Conservation (phyloP, 2,797 vertebrate species). For the Triplophysa bombifrons region DNA sequence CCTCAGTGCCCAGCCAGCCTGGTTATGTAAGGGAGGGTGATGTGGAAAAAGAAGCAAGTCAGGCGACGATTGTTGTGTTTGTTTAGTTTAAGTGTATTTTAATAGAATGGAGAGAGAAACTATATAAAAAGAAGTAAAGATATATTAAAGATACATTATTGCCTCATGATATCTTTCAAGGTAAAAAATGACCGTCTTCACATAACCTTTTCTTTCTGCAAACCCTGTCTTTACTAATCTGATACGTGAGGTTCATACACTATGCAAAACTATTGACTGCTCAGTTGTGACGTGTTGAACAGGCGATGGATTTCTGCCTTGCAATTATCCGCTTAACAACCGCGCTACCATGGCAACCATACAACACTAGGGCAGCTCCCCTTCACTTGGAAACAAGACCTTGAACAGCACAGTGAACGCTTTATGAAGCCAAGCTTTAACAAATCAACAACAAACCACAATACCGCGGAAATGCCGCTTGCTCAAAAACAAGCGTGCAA, state of each 20-base stretch:
- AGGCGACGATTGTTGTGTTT: slow-evolving; percentile 2
- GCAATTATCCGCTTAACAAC: slow-evolving; percentile 21
- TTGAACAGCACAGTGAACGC: slow-evolving; percentile 1
- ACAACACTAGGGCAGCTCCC: slow-evolving; percentile 10
- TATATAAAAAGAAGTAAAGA: no score
- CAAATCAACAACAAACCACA: slow-evolving; percentile 20
- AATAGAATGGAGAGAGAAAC: slow-evolving; percentile 1
- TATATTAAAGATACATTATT: no score
- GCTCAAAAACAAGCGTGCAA: slow-evolving; percentile 17
- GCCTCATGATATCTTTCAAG: no score
- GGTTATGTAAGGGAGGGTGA: slow-evolving; percentile 36
- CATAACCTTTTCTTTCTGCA: background rate
- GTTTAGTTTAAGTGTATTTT: background rate
- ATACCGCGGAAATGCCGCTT: background rate
- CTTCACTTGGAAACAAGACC: slow-evolving; percentile 1
- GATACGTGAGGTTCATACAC: no score
- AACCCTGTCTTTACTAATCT: background rate
- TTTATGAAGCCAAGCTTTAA: slow-evolving; percentile 21
- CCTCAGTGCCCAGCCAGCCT: background rate
- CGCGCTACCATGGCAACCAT: slow-evolving; percentile 45
- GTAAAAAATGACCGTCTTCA: background rate
- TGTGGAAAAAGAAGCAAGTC: slow-evolving; percentile 26
- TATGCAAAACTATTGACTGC: background rate
- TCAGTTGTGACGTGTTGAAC: background rate
- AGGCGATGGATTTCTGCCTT: background rate